A percentile compares a stretch with the other conserved stretches of the same genome.
Conservation (phyloP, 2,113 vertebrate species). For the Anseranas semipalmata region DNA sequence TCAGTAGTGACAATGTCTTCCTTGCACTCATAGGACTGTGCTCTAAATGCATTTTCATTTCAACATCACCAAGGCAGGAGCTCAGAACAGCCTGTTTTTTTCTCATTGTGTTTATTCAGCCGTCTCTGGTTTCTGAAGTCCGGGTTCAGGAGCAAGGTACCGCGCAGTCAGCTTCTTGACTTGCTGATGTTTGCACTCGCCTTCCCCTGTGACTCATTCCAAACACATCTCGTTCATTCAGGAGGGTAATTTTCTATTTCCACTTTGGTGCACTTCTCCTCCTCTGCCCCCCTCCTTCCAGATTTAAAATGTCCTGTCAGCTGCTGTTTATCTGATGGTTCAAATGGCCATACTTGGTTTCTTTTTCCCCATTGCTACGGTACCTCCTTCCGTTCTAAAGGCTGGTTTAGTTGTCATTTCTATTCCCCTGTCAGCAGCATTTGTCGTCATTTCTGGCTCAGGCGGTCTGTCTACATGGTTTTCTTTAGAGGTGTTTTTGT, state of each 20-base stretch:
- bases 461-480: constrained; percentile 65
- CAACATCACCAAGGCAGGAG: not conserved
- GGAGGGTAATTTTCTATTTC: constrained; percentile 75
- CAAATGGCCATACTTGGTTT: constrained; percentile 61
- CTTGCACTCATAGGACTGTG: accelerated
- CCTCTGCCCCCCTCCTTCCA: constrained; percentile 48
- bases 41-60: not conserved
- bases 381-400: constrained; percentile 63
- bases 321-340: constrained; percentile 73
- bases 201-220: constrained; percentile 73
- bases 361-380: constrained; percentile 34
- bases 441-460: constrained; percentile 60
- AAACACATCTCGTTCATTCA: constrained; percentile 67
- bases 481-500: constrained; percentile 75
- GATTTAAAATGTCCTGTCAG: constrained; percentile 68
- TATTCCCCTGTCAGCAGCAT: constrained; percentile 63
- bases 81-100: constrained; percentile 1
- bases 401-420: constrained; percentile 69
- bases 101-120: constrained; percentile 46
- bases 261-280: constrained; percentile 66
- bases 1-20: not conserved
- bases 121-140: constrained; percentile 35
- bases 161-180: constrained; percentile 57
- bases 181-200: constrained; percentile 71
- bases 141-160: constrained; percentile 40